Base-by-base conservation (phyloP, 2,888 invertebrate species). In the Platypus cylindrus region DNA sequence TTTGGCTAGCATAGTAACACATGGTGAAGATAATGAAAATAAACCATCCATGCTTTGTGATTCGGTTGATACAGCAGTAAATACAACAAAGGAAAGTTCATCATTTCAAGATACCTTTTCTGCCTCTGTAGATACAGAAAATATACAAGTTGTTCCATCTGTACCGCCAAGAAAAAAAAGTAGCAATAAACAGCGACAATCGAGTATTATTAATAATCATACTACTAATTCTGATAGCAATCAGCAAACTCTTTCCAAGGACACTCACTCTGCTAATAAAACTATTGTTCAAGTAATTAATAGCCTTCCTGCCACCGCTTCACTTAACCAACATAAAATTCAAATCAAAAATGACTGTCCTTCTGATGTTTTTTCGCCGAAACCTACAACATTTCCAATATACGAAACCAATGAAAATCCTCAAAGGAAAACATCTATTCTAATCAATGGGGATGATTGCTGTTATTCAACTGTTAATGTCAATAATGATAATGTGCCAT, bases 391-490 rank as follows among this genome's bases (percentile, higher is more conserved):
- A 25, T 48, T 56, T 22, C 47, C 53, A n/a, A 48, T 56, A 29
- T n/a, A n/a, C n/a, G n/a, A n/a, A n/a, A n/a, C n/a, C n/a, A 43
- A 51, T 9, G 59, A 62, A 31, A 56, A 51, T 42, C 50, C 55
- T 2, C 59, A 60, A 44, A 51, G 60, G 63, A 77, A 64, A 55
- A 73, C 80, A 12, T 80, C 80, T 9, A 80, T 81, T 49, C 66
- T 78, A 66, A 81, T 81, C 52, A 79, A 66, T 54, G 78, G 73
- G 33, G 77, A 73, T 55, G 79, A 74, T 63, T 79, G 74, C 63
- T 83, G 70, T 61, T 83, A 79, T 52, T 78, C 78, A 29, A 79
- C 79, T 12, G 76, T 78, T 60, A 79, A 79, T 55, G 75, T 78
- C 2, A 75, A 68, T 47, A 75, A 68, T 48, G 73, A 69, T 50